phyloP scores from a whole-genome alignment of 2,113 vertebrate genomes.

The Okapia johnstoni region DNA sequence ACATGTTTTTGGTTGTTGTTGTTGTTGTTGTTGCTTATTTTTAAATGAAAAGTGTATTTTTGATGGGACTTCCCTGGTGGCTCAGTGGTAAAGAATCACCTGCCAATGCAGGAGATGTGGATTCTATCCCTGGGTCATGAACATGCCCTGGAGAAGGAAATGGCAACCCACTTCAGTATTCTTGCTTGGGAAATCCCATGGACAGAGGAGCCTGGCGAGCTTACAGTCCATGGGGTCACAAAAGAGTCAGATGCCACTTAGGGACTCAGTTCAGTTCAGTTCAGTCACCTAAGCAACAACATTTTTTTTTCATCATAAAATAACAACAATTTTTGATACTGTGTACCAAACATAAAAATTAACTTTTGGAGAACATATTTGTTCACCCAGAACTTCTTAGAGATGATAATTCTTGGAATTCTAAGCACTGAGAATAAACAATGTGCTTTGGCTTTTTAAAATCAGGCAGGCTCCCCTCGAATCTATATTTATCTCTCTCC shows the following conservation, averaged over 20 bases:
- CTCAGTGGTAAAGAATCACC: background rate
- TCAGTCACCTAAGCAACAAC: background rate
- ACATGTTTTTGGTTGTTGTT: background rate
- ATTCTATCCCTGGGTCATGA: background rate
- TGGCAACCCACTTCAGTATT: background rate
- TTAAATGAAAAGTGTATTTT: background rate
- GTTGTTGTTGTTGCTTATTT: background rate
- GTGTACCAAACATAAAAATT: background rate
- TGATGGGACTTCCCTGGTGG: background rate
- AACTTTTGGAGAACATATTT: slow-evolving; percentile 13
- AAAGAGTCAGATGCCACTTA: background rate
- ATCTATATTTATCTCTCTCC: slow-evolving; percentile 25
- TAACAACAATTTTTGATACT: background rate
- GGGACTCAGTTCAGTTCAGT: background rate
- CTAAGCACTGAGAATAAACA: background rate
- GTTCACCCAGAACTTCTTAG: background rate
- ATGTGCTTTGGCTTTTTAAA: slow-evolving; percentile 36
- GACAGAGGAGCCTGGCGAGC: background rate
- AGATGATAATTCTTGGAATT: background rate
- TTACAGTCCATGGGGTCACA: background rate
- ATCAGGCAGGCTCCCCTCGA: background rate
- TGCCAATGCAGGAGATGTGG: background rate
- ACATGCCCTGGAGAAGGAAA: background rate
- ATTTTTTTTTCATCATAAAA: background rate
- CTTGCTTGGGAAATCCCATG: background rate